These are phyloP conservation scores for Phyllostomus discolor DNA, from an alignment of 2,113 vertebrate genomes.

Conservation along the genomic window DNA sequence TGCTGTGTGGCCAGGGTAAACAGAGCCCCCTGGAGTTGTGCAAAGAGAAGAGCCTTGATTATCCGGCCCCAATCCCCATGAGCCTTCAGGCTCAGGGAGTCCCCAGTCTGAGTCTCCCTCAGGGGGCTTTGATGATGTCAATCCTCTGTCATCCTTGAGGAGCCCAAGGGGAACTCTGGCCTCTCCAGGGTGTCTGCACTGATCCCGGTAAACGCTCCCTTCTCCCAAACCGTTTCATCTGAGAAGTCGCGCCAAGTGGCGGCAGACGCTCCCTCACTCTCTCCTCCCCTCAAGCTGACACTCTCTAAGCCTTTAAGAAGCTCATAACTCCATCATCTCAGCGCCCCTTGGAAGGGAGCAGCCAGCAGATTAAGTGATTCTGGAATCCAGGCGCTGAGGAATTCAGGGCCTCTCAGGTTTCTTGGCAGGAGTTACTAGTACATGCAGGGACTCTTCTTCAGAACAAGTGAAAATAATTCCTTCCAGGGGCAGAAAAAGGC, in stretches of 20 bases:
- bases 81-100: not conserved
- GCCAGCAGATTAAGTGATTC: conserved; percentile 13
- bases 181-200: not conserved
- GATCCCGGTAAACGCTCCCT: not conserved
- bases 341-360: not conserved
- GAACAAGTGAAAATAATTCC: conserved; percentile 66
- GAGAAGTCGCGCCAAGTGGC: not conserved
- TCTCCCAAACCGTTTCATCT: not conserved
- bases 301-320: conserved; percentile 51
- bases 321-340: conserved; percentile 28
- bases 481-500: conserved; percentile 68
- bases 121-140: not conserved
- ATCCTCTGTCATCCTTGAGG: not conserved
- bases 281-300: not conserved
- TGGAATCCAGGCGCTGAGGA: conserved; percentile 32
- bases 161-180: not conserved
- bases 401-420: conserved; percentile 63
- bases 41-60: too few relatives aligned
- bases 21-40: not conserved
- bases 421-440: conserved; percentile 56
- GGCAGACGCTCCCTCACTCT: conserved; percentile 11
- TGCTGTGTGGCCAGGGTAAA: not conserved
- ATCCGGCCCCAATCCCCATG: rapidly evolving
- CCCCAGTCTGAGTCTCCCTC: not conserved
- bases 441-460: conserved; percentile 66